phyloP scores from a whole-genome alignment of 2,888 invertebrate genomes.

The Diploptera punctata region DNA sequence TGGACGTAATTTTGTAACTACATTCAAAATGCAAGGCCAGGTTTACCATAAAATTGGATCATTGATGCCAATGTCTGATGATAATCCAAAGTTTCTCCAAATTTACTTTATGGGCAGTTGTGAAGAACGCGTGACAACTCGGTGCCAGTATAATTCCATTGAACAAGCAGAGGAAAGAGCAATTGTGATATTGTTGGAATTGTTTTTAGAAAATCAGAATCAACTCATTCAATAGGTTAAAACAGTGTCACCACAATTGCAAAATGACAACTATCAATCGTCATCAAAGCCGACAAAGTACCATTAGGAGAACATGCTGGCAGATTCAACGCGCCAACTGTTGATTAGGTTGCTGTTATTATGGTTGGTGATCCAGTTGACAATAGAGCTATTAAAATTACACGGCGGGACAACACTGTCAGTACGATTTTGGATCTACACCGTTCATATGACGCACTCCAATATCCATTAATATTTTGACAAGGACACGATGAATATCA shows the following conservation, averaged over 20 bases:
- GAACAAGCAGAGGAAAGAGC: neutral
- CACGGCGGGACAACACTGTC: constrained; percentile 45
- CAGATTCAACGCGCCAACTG: constrained; percentile 47
- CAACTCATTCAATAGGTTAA: constrained; percentile 43
- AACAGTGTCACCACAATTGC: constrained; percentile 47
- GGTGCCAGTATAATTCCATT: neutral
- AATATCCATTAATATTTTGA: constrained; percentile 52
- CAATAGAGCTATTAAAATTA: constrained; percentile 47
- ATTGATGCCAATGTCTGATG: constrained; percentile 44
- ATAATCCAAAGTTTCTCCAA: constrained; percentile 47
- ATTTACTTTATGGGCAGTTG: constrained; percentile 49
- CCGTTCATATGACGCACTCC: constrained; percentile 50
- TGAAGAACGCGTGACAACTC: neutral
- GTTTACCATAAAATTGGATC: constrained; percentile 48
- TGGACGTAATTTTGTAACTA: no score
- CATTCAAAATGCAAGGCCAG: no score
- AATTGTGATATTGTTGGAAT: neutral
- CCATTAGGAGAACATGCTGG: constrained; percentile 48
- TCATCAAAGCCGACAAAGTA: constrained; percentile 47
- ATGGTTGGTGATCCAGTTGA: constrained; percentile 45
- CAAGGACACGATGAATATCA: constrained; percentile 48
- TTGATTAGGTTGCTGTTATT: constrained; percentile 48
- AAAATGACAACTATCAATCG: constrained; percentile 47
- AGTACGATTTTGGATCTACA: constrained; percentile 49
- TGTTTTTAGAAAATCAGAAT: neutral